These are phyloP conservation scores for Rhynchophorus ferrugineus DNA, from an alignment of 1,140 invertebrate genomes.

Conservation along the genomic window DNA sequence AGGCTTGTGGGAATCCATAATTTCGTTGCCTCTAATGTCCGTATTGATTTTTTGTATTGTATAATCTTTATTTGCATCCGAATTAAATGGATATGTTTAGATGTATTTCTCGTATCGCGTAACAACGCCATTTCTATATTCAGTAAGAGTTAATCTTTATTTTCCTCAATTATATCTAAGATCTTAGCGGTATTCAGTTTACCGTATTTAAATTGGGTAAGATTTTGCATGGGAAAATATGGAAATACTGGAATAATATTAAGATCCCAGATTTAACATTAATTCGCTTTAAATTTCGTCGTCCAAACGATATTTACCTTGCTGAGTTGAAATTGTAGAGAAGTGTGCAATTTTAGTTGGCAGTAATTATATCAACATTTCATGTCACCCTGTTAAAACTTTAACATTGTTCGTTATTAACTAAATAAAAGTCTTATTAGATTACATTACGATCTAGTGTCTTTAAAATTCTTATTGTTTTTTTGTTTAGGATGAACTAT, in stretches of 20 bases:
- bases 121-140: neutral
- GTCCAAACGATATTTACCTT: neutral
- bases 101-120: neutral
- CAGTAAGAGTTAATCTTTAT: neutral
- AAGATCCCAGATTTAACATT: neutral
- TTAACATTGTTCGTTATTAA: too few species aligned
- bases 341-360: too few species aligned
- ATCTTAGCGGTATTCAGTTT: neutral
- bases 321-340: too few species aligned
- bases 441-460: too few species aligned
- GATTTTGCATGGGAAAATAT: neutral
- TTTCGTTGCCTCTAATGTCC: too few species aligned
- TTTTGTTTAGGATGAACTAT: too few species aligned
- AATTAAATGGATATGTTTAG: neutral
- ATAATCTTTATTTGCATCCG: neutral
- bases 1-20: too few species aligned
- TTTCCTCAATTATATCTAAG: neutral
- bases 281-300: neutral
- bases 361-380: too few species aligned
- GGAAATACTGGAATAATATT: neutral
- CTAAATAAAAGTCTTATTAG: too few species aligned
- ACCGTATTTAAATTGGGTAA: neutral
- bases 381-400: too few species aligned
- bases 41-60: too few species aligned
- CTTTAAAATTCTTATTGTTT: too few species aligned